Evolutionary conservation across 1,140 invertebrate genomes (phyloP).

Genomic region (Solenopsis fugax): DNA sequence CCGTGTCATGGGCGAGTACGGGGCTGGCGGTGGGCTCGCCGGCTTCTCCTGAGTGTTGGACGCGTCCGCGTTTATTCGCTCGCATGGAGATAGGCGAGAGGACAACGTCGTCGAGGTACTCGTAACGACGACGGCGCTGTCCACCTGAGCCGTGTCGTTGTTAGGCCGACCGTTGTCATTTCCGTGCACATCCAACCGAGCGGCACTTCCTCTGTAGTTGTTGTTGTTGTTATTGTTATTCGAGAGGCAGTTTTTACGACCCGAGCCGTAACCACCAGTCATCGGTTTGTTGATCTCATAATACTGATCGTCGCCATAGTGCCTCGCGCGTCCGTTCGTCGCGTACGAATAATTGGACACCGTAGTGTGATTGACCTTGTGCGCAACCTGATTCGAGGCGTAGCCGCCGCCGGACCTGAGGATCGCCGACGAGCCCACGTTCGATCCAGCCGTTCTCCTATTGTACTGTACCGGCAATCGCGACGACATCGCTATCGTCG

Average conservation of each 20-base stretch:
- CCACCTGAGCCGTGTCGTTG: constrained; percentile 27
- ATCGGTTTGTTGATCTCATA: constrained; percentile 51
- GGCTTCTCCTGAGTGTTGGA: constrained; percentile 58
- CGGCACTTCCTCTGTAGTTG: constrained; percentile 9
- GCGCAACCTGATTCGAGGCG: constrained; percentile 14
- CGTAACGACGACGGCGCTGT: constrained; percentile 16
- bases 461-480: constrained; percentile 70
- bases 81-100: constrained; percentile 26
- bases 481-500: constrained; percentile 61
- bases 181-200: constrained; percentile 27
- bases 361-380: constrained; percentile 60
- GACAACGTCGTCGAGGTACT: constrained; percentile 13
- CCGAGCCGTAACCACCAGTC: constrained; percentile 36
- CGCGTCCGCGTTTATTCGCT: constrained; percentile 25
- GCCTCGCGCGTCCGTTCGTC: constrained; percentile 31
- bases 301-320: constrained; percentile 32
- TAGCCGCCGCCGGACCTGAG: constrained; percentile 67
- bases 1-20: constrained; percentile 80
- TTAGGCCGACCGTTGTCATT: constrained; percentile 49
- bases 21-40: constrained; percentile 80
- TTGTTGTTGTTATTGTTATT: constrained; percentile 25
- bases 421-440: constrained; percentile 70
- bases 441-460: constrained; percentile 49
- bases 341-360: constrained; percentile 62
- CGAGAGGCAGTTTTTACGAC: constrained; percentile 27